Conservation (phyloP, 1,140 invertebrate species). For the Bursaphelenchus mucronatus region DNA sequence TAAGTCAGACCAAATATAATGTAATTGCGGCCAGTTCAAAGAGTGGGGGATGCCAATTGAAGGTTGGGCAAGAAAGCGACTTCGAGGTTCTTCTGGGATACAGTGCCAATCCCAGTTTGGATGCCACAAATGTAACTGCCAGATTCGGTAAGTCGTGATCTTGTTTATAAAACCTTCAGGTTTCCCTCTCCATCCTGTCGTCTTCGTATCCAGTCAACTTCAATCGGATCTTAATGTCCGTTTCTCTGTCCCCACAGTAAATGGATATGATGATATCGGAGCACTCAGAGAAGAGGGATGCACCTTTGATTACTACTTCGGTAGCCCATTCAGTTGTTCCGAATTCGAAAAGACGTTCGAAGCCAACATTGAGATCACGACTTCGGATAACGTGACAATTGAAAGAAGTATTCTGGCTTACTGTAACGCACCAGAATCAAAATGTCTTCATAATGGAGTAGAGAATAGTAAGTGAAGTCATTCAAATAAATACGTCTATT, state of each 20-base stretch:
- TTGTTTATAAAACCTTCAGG: conserved; percentile 2
- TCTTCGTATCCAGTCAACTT: neutral
- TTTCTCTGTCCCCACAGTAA: neutral
- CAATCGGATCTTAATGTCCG: neutral
- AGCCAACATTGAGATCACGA: neutral
- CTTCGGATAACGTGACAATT: neutral
- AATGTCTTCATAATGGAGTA: neutral
- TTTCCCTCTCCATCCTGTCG: neutral
- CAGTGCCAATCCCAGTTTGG: neutral
- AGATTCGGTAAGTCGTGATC: neutral
- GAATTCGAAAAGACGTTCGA: neutral
- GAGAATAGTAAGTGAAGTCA: too few species aligned
- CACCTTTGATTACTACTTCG: conserved; percentile 4
- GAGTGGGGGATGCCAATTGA: neutral
- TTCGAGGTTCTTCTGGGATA: neutral
- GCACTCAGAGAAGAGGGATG: neutral
- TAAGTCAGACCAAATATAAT: neutral
- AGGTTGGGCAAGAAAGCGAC: conserved; percentile 1
- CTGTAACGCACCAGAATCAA: neutral
- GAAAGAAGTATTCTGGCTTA: neutral
- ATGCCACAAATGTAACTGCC: neutral
- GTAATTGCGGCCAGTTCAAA: neutral
- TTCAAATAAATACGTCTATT: neutral
- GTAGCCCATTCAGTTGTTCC: neutral
- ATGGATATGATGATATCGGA: neutral